Percentiles rank a stretch among this genome's conserved stretches.
phyloP scores from a whole-genome alignment of 1,140 invertebrate species.

The Belonocnema kinseyi region DNA sequence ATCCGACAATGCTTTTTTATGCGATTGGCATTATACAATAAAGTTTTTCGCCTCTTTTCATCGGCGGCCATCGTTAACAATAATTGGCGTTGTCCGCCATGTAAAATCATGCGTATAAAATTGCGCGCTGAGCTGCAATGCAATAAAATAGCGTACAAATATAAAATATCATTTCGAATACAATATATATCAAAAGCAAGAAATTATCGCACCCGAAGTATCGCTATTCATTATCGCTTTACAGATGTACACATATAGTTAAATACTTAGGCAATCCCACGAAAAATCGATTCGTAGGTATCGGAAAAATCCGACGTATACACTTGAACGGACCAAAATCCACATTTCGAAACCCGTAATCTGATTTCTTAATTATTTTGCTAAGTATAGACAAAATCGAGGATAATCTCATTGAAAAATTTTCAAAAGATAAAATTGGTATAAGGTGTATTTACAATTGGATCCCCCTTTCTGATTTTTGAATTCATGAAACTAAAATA shows the following conservation, averaged over 20 bases:
- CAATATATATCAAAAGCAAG: constrained; percentile 69
- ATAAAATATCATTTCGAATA: constrained; percentile 68
- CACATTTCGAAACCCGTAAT: constrained; percentile 31
- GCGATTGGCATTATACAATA: constrained; percentile 19
- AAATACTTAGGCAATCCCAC: constrained; percentile 57
- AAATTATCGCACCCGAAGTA: constrained; percentile 56
- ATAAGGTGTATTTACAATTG: constrained; percentile 3
- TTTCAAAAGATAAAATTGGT: neutral
- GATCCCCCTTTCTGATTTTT: neutral
- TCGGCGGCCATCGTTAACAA: constrained; percentile 15
- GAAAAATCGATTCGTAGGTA: constrained; percentile 53
- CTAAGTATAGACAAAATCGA: neutral
- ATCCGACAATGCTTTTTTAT: constrained; percentile 5
- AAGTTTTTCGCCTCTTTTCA: neutral
- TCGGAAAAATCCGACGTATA: constrained; percentile 53
- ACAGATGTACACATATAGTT: constrained; percentile 58
- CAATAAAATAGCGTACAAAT: constrained; percentile 65
- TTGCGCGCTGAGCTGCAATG: constrained; percentile 42
- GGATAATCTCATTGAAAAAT: neutral
- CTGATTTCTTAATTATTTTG: neutral
- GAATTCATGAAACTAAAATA: too few species aligned
- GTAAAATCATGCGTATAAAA: constrained; percentile 42
- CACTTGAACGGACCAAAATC: constrained; percentile 45
- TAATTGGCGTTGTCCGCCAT: neutral
- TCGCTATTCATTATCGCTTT: constrained; percentile 54